phyloP scores from a whole-genome alignment of 2,113 vertebrate species.

The Carassius auratus region DNA sequence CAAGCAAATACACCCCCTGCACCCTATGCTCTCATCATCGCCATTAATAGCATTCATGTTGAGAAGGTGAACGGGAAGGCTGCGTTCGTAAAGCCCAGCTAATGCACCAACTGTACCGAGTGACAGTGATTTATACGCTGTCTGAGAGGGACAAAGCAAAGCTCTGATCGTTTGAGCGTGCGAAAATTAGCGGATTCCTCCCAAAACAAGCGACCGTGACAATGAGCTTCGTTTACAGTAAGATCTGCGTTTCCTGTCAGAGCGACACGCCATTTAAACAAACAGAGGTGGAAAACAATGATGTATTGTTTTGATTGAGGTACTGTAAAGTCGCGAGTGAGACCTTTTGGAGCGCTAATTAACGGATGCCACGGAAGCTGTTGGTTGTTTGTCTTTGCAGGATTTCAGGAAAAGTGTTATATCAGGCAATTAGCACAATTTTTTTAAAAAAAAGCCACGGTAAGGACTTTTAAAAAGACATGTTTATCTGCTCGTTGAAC shows the following conservation, averaged over 20 bases:
- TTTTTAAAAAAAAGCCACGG: background rate
- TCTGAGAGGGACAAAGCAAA: slow-evolving; percentile 24
- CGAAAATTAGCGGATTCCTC: slow-evolving; percentile 18
- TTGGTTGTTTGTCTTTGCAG: slow-evolving; percentile 25
- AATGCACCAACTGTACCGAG: slow-evolving; percentile 53
- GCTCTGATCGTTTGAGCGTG: slow-evolving; percentile 6
- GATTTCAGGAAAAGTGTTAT: slow-evolving; percentile 14
- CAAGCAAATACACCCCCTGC: slow-evolving; percentile 48
- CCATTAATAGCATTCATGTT: slow-evolving; percentile 50
- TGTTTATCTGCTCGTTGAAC: background rate
- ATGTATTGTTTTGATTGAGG: slow-evolving; percentile 50
- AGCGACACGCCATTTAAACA: slow-evolving; percentile 12
- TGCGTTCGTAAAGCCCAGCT: slow-evolving; percentile 39
- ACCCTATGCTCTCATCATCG: slow-evolving; percentile 29
- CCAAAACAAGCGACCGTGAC: slow-evolving; percentile 27
- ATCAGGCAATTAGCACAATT: slow-evolving; percentile 31
- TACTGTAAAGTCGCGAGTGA: slow-evolving; percentile 6
- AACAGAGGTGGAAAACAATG: slow-evolving; percentile 24
- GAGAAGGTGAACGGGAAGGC: slow-evolving; percentile 52
- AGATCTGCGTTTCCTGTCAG: slow-evolving; percentile 28
- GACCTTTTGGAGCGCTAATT: slow-evolving; percentile 45
- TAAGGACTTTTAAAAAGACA: background rate
- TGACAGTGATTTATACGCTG: slow-evolving; percentile 54
- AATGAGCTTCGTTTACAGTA: slow-evolving; percentile 47
- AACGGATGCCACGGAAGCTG: slow-evolving; percentile 34